Evolutionary conservation across 2,888 invertebrate species (phyloP).

Genomic region (Eilema depressum): DNA sequence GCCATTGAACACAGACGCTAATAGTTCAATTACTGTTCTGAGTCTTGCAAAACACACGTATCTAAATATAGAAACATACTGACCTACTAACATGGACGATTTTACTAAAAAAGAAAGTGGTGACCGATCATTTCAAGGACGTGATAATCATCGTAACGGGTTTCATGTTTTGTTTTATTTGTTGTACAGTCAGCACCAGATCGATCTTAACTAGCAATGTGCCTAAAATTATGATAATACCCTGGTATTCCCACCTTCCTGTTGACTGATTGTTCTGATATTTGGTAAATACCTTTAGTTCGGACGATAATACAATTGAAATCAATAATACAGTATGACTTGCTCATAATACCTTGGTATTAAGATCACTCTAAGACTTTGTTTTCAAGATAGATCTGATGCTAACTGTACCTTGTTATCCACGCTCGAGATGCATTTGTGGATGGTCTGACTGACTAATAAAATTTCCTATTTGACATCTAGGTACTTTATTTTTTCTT

Average conservation of each 20-base stretch:
- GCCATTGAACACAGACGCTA: not conserved
- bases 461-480: not conserved
- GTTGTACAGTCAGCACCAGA: not conserved
- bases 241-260: too few relatives aligned
- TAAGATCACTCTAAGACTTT: too few relatives aligned
- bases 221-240: too few relatives aligned
- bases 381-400: too few relatives aligned
- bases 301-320: too few relatives aligned
- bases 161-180: constrained; percentile 14
- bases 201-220: too few relatives aligned
- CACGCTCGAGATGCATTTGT: constrained; percentile 10
- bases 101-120: constrained; percentile 50
- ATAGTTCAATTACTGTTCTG: not conserved
- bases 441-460: constrained; percentile 1
- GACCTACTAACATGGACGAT: constrained; percentile 48
- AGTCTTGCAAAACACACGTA: not conserved
- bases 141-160: constrained; percentile 19
- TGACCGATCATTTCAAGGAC: constrained; percentile 42
- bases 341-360: too few relatives aligned
- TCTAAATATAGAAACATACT: constrained; percentile 27
- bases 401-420: not conserved
- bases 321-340: too few relatives aligned
- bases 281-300: too few relatives aligned
- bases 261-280: too few relatives aligned
- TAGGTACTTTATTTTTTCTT: constrained; percentile 6